phyloP scores from a whole-genome alignment of 2,888 invertebrate species.

The Meloe dianella region DNA sequence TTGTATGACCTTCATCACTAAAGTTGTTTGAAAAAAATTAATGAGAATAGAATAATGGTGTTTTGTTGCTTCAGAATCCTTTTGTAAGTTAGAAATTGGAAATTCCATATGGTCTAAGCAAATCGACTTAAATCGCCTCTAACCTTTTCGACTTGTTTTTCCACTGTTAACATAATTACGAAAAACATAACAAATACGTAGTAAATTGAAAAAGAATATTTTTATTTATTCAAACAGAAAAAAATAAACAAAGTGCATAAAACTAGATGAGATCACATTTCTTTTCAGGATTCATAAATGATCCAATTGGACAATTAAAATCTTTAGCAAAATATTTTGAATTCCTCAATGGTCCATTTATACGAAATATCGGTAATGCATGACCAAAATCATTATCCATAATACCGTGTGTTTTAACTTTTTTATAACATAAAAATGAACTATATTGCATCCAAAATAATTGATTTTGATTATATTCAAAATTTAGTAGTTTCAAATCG shows the following conservation, averaged over 20 bases:
- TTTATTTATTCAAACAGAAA: not conserved
- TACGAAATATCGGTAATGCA: conserved; percentile 36
- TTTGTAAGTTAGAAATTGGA: too few species aligned
- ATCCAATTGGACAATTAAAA: conserved; percentile 42
- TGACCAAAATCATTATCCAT: conserved; percentile 23
- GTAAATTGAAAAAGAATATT: not conserved
- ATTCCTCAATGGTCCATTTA: conserved; percentile 41
- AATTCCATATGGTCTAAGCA: too few species aligned
- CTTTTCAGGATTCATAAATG: conserved; percentile 45
- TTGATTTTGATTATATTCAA: conserved; percentile 68
- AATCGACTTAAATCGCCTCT: too few species aligned
- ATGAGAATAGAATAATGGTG: too few species aligned
- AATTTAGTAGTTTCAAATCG: conserved; percentile 71
- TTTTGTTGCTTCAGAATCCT: too few species aligned
- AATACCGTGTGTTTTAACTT: conserved; percentile 12
- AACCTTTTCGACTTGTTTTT: too few species aligned
- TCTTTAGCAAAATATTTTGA: conserved; percentile 46
- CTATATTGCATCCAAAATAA: conserved; percentile 55
- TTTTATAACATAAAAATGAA: conserved; percentile 30
- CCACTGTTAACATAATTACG: not conserved
- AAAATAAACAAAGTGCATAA: not conserved
- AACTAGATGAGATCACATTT: conserved; percentile 39
- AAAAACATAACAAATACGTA: not conserved
- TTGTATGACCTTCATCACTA: too few species aligned
- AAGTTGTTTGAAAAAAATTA: too few species aligned